Conservation (phyloP, 2,888 invertebrate genomes). For the Augiades crinisus region DNA sequence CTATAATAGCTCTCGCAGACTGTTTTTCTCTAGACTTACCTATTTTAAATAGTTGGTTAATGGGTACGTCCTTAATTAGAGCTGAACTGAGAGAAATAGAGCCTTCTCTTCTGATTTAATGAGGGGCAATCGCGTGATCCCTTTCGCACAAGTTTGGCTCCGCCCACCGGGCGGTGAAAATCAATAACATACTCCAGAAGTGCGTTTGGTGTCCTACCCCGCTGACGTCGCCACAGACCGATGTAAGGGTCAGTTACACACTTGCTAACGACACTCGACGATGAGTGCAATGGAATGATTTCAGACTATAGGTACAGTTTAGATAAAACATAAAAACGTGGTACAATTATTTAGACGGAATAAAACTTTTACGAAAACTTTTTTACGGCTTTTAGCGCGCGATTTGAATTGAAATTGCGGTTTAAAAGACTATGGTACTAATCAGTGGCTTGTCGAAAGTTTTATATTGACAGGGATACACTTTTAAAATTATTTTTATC, state of each 20-base stretch:
- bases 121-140: slow-evolving; percentile 75
- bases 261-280: slow-evolving; percentile 7
- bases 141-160: slow-evolving; percentile 75
- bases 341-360: neutral
- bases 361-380: neutral
- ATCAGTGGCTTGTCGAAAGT: no score
- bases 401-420: no score
- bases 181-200: slow-evolving; percentile 79
- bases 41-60: slow-evolving; percentile 80
- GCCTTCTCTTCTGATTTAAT: slow-evolving; percentile 76
- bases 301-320: no score
- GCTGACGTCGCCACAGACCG: slow-evolving; percentile 58
- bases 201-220: slow-evolving; percentile 73
- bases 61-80: slow-evolving; percentile 79
- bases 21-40: slow-evolving; percentile 66
- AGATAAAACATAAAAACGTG: no score
- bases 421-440: no score
- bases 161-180: slow-evolving; percentile 78
- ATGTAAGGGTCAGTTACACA: slow-evolving; percentile 41
- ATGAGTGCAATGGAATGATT: slow-evolving; percentile 5
- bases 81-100: slow-evolving; percentile 67
- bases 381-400: no score
- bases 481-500: no score
- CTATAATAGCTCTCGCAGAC: slow-evolving; percentile 65
- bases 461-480: no score